These are phyloP conservation scores for Dallia pectoralis DNA, from an alignment of 2,797 vertebrate genomes.

Conservation along the genomic window DNA sequence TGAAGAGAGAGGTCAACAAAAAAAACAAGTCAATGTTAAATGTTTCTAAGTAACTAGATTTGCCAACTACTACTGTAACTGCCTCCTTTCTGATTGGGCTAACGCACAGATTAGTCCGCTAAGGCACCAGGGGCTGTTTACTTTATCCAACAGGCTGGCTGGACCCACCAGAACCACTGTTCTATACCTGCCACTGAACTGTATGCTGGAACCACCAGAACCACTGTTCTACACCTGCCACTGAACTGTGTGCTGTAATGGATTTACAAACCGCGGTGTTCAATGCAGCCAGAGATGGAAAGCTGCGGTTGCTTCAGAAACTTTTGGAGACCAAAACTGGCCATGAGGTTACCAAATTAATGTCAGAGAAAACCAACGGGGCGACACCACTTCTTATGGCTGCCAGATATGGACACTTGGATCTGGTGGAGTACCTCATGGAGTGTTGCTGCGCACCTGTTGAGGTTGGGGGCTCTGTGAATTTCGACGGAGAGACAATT, in stretches of 20 bases:
- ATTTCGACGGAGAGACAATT: constrained; percentile 97
- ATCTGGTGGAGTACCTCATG: constrained; percentile 93
- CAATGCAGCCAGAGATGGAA: constrained; percentile 95
- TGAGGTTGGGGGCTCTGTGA: constrained; percentile 93
- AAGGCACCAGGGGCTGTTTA: no score
- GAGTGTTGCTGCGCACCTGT: constrained; percentile 92
- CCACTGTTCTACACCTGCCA: constrained; percentile 25
- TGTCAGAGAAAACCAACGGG: constrained; percentile 94
- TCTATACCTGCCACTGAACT: constrained; percentile 12
- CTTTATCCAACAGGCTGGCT: neutral
- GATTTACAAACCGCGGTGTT: constrained; percentile 98
- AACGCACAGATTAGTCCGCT: no score
- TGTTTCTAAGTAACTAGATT: neutral
- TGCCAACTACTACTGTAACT: no score
- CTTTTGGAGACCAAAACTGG: constrained; percentile 93
- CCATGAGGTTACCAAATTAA: constrained; percentile 86
- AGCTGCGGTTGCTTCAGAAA: constrained; percentile 93
- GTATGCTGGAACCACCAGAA: constrained; percentile 45
- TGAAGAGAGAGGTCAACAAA: neutral
- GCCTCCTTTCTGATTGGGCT: neutral
- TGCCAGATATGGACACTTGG: constrained; percentile 91
- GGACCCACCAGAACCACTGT: constrained; percentile 49
- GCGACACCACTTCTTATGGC: constrained; percentile 95
- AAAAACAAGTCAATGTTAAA: neutral
- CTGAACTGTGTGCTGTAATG: constrained; percentile 65